These are phyloP conservation scores for Coilia nasus DNA, from an alignment of 2,797 vertebrate genomes.

Conservation along the genomic window DNA sequence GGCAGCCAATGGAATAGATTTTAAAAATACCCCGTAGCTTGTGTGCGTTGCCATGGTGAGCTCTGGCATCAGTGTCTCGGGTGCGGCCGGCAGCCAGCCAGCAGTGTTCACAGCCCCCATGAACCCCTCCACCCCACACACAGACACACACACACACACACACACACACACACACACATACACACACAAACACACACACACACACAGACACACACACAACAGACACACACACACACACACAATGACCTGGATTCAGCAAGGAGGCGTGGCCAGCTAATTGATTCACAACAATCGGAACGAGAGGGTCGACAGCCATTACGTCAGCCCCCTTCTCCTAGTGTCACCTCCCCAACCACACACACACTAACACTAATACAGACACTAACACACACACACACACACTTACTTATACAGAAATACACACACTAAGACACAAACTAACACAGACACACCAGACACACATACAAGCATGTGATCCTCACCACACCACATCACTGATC, in stretches of 20 bases:
- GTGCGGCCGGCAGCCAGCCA: neutral
- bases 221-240: constrained; percentile 19
- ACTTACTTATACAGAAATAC: too few species aligned
- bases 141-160: neutral
- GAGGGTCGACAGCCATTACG: constrained; percentile 26
- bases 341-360: neutral
- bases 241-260: neutral
- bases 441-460: neutral
- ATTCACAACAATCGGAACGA: constrained; percentile 41
- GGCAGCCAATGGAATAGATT: constrained; percentile 7
- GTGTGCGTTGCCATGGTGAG: constrained; percentile 17
- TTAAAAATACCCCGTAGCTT: constrained; percentile 10
- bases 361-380: neutral
- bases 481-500: neutral
- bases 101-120: neutral
- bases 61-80: constrained; percentile 2
- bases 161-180: neutral
- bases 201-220: neutral
- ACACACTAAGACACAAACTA: too few species aligned
- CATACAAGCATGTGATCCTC: neutral
- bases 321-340: neutral
- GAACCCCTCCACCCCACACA: neutral
- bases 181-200: neutral
- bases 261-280: constrained; percentile 36
- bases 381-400: too few species aligned